Evolutionary conservation across 2,888 invertebrate genomes (phyloP).

Genomic region (Drosophila yooni): DNA sequence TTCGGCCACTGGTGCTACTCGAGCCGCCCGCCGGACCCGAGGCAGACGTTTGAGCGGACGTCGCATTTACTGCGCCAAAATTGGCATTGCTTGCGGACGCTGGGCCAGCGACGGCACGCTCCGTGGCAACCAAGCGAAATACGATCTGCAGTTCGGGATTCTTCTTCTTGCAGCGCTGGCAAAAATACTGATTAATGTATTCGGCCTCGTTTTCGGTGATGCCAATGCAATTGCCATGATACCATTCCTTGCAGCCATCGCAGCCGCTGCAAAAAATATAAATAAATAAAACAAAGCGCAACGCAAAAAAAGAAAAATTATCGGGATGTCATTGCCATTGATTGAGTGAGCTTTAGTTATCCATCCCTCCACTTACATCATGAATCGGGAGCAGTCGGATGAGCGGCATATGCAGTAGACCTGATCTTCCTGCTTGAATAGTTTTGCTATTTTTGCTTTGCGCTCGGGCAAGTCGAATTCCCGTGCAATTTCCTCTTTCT

Average conservation of each 20-base stretch:
- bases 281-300: neutral
- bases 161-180: conserved; percentile 93
- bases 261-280: conserved; percentile 89
- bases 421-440: conserved; percentile 95
- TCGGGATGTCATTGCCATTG: neutral
- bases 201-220: conserved; percentile 97
- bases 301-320: neutral
- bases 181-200: conserved; percentile 96
- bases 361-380: conserved; percentile 90
- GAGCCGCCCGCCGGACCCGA: conserved; percentile 1
- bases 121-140: conserved; percentile 83
- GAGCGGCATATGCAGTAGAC: conserved; percentile 98
- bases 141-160: conserved; percentile 91
- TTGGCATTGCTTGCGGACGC: conserved; percentile 12
- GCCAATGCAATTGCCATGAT: conserved; percentile 98
- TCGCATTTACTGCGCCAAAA: conserved; percentile 19
- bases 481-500: conserved; percentile 94
- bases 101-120: conserved; percentile 43
- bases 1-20: neutral
- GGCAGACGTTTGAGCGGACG: conserved; percentile 14
- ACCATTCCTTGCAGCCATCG: conserved; percentile 99
- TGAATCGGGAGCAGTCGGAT: conserved; percentile 96
- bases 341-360: neutral
- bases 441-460: conserved; percentile 94
- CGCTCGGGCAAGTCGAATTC: conserved; percentile 95